Base-by-base conservation (phyloP, 2,113 vertebrate genomes). In the Microcebus griseorufus region DNA sequence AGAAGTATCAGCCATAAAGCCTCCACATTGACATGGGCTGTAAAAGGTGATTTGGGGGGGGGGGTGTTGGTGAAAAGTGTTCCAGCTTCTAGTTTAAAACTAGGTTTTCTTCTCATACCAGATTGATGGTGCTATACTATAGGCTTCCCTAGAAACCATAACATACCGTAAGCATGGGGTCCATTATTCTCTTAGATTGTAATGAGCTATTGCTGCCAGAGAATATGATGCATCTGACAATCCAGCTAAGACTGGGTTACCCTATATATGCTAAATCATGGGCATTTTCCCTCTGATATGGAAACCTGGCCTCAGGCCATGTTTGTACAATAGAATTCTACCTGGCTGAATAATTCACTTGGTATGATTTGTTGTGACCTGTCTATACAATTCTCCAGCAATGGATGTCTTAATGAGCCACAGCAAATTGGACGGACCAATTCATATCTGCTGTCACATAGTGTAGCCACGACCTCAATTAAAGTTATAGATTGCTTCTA, bases 361-460 rank as follows among this genome's bases (percentile, higher is more conserved):
- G 58, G 22, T 93, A 69, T 97, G 90, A 93, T 94, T 92, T 97
- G 93, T 85, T 94, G 48, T 82, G n/a, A 84, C 93, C 53, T 95
- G 78, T 96, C 94, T 93, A 62, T 67, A 70, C 64, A 94, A 22
- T 53, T 95, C 85, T 90, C 58, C 60, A 82, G n/a, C 60, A 88
- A 86, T 87, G 62, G 58, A 87, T 95, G 55, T 88, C 88, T 97
- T 98, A 97, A 98, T 93, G 95, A 97, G 69, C 64, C 93, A 96
- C 37, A 81, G 64, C 34, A 97, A 97, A 97, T 92, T 89, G 89
- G 53, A 93, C 67, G 13, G 80, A 29, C 51, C 93, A 95, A 4
- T 95, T 98, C 94, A 93, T 92, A 89, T 95, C 53, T 90, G 34
- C 64, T 97, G 90, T 95, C 64, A 88, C 82, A 89, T 84, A 83